Evolutionary conservation across 2,797 vertebrate genomes (phyloP), one percentile per base, ranked within the genome.

Genomic region (Gymnopithys bicolor): DNA sequence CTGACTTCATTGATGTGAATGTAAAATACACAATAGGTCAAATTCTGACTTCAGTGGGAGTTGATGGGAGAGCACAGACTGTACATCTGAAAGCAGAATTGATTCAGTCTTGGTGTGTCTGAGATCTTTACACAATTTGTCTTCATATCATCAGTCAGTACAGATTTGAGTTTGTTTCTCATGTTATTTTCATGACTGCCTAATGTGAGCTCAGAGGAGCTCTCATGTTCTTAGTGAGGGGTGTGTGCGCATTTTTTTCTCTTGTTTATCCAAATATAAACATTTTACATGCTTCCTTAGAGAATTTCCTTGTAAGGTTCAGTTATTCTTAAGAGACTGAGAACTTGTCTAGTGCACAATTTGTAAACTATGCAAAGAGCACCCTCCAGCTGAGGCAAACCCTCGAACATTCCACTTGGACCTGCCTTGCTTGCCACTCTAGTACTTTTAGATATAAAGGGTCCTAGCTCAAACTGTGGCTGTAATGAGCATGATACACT

Each of bases 231-330:
- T 75, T 73, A 48, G 30, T 11, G 58, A 62, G 56, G 7, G 33
- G 28, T 35, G 14, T 59, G 43, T 67, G 49, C 27, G 7, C 43
- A 3, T 37, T 1, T 41, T 41, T 83, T 69, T 18, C 3, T 4
- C 32, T 48, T 92, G 48, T 92, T 93, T 92, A 86, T 91, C 93
- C 93, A 87, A 52, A 82, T 89, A 35, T 92, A 91, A 95, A 90
- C 89, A 93, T 88, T 95, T 88, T 84, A 63, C 60, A 21, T 82
- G 69, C 67, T 82, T 91, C 63, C 74, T 79, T 91, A 63, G 79
- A 93, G 89, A 92, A 94, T 82, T 91, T 91, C 79, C 92, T 91
- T 96, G 82, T 95, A 94, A 91, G 92, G 73, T 93, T 95, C 84
- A 76, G 94, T 89, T 84, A 55, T 71, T 89, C 79, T 93, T 92